Conservation (phyloP, 2,797 vertebrate species). For the Amazonetta brasiliensis region DNA sequence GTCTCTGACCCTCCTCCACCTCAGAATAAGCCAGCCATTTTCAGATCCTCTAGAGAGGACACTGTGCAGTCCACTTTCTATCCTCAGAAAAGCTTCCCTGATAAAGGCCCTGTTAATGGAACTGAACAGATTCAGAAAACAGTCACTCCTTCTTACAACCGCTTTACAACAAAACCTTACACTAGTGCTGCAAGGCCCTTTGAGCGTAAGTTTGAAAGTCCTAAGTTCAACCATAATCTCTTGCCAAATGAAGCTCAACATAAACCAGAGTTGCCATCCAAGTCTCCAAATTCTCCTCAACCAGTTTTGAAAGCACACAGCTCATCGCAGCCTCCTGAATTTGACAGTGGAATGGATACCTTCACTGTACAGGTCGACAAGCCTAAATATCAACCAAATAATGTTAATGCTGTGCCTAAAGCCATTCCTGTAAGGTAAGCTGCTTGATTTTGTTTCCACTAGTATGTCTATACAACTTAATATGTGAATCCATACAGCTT, state of each 20-base stretch:
- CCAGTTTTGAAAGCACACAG: conserved; percentile 84
- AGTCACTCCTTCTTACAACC: conserved; percentile 84
- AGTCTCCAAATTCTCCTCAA: conserved; percentile 83
- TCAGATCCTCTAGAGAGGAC: conserved; percentile 90
- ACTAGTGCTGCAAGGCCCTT: conserved; percentile 89
- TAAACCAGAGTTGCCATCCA: conserved; percentile 80
- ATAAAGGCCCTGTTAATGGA: conserved; percentile 89
- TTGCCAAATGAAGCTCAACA: conserved; percentile 90
- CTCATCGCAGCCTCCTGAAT: conserved; percentile 87
- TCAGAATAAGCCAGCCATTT: conserved; percentile 80
- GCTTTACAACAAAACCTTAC: conserved; percentile 90
- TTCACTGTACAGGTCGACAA: conserved; percentile 92
- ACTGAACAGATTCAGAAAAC: conserved; percentile 84
- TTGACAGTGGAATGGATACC: conserved; percentile 91
- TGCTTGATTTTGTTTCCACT: not conserved
- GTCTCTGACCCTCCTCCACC: conserved; percentile 83
- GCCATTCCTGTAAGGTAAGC: conserved; percentile 94
- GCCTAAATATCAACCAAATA: conserved; percentile 97
- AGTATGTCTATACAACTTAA: rapidly evolving
- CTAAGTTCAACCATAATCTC: conserved; percentile 98
- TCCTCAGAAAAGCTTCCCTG: conserved; percentile 91
- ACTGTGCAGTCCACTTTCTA: conserved; percentile 85
- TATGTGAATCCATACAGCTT: not conserved
- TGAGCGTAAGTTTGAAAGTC: conserved; percentile 98
- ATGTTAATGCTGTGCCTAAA: conserved; percentile 91